Conservation (phyloP, 2,113 vertebrate genomes). For the Malaclemys terrapin region DNA sequence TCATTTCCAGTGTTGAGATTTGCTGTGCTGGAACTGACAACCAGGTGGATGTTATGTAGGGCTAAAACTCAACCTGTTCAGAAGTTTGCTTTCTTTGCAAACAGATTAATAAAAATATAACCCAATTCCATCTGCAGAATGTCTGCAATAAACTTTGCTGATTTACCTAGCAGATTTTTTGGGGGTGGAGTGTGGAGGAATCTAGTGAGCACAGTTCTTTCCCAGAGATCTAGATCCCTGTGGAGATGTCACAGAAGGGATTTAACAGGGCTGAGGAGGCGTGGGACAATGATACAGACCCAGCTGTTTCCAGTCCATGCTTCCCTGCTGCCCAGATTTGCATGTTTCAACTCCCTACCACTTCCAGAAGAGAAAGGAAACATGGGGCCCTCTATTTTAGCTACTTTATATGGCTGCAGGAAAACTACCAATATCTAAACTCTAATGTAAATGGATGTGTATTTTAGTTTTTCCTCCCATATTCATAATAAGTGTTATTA, state of each 20-base stretch:
- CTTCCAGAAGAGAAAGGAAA: neutral
- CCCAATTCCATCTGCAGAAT: neutral
- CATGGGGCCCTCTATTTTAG: neutral
- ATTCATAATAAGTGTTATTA: slow-evolving; percentile 31
- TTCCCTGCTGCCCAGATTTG: neutral
- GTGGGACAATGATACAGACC: neutral
- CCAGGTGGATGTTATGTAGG: neutral
- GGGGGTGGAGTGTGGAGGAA: neutral
- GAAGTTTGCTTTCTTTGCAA: neutral
- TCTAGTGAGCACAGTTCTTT: neutral
- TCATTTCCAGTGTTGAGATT: neutral
- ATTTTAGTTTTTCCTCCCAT: slow-evolving; percentile 30
- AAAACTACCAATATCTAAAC: slow-evolving; percentile 29
- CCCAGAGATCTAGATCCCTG: neutral
- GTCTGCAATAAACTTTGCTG: neutral
- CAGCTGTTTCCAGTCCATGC: neutral
- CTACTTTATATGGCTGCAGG: neutral
- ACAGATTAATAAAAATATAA: neutral
- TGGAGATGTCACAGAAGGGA: neutral
- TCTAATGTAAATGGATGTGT: slow-evolving; percentile 13
- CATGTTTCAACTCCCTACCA: neutral
- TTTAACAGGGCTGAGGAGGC: neutral
- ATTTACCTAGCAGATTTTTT: neutral
- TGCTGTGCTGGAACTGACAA: neutral
- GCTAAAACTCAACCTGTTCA: neutral